Percentiles rank a stretch among this genome's conserved stretches.
These are phyloP conservation scores for Polypterus senegalus DNA, from an alignment of 2,113 vertebrate genomes.

Conservation along the genomic window DNA sequence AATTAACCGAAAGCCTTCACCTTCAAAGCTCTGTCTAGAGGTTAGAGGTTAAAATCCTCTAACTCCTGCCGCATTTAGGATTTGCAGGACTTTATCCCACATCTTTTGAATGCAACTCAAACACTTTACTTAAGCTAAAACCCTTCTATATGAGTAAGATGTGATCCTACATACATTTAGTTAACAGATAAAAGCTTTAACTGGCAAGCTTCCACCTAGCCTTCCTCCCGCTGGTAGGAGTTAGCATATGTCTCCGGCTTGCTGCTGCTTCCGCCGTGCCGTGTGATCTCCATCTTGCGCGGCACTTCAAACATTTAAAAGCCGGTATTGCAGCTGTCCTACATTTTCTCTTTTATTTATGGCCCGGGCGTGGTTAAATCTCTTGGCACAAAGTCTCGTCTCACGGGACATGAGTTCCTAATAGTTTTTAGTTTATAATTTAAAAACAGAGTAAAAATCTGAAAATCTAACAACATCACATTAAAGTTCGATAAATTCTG, in stretches of 20 bases:
- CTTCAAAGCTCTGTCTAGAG: conserved; percentile 32
- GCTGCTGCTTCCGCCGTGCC: too few species aligned
- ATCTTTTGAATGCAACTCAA: conserved; percentile 31
- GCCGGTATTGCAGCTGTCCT: too few species aligned
- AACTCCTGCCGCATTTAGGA: conserved; percentile 26
- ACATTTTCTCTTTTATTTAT: too few species aligned
- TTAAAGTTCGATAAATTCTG: too few species aligned
- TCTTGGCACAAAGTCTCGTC: too few species aligned
- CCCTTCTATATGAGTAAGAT: conserved; percentile 24
- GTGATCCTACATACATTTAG: conserved; percentile 30
- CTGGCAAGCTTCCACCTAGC: conserved; percentile 25
- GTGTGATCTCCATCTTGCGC: too few species aligned
- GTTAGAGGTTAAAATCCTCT: conserved; percentile 21
- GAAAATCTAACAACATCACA: too few species aligned
- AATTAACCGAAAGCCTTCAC: conserved; percentile 25
- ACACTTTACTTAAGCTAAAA: conserved; percentile 34
- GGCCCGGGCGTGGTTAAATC: too few species aligned
- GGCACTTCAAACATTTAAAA: too few species aligned
- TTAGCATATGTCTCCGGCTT: conserved; percentile 10
- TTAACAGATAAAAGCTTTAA: conserved; percentile 31
- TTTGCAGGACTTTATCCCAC: conserved; percentile 24
- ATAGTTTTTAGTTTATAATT: too few species aligned
- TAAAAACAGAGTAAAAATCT: too few species aligned
- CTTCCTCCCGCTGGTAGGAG: neutral
- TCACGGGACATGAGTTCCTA: too few species aligned